Evolutionary conservation across 2,888 invertebrate species (phyloP).

Genomic region (Pammene aurita): DNA sequence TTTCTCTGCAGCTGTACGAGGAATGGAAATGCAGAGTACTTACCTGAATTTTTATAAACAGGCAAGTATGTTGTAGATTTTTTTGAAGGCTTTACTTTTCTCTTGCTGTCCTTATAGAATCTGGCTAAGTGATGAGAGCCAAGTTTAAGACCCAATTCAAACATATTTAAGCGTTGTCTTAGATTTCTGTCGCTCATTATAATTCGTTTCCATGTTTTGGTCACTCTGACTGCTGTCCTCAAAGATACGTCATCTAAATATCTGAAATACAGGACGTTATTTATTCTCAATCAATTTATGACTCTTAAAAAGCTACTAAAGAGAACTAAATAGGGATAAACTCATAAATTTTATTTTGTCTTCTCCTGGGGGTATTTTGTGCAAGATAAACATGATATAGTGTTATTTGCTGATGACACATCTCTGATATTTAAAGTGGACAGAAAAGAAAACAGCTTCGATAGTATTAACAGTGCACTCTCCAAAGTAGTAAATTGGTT

Average conservation of each 20-base stretch:
- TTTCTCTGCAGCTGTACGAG: too few relatives aligned
- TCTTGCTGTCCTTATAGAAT: conserved; percentile 59
- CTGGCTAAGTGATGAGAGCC: conserved; percentile 64
- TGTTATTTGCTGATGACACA: too few relatives aligned
- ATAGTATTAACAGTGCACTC: too few relatives aligned
- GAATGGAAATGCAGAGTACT: conserved; percentile 6
- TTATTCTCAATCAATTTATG: too few relatives aligned
- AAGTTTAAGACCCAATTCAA: conserved; percentile 60
- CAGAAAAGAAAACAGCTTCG: too few relatives aligned
- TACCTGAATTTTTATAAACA: conserved; percentile 55
- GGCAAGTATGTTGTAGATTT: conserved; percentile 58
- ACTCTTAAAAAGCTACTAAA: too few relatives aligned
- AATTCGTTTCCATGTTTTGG: conserved; percentile 63
- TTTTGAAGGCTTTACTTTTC: conserved; percentile 50
- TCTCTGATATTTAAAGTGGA: too few relatives aligned
- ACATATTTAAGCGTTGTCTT: conserved; percentile 60
- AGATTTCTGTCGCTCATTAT: conserved; percentile 61
- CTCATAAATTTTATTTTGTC: too few relatives aligned
- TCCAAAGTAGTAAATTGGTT: too few relatives aligned
- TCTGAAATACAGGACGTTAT: conserved; percentile 48
- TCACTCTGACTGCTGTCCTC: conserved; percentile 54
- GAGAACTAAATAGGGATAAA: background rate
- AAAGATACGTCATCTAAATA: conserved; percentile 66
- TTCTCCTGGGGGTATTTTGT: too few relatives aligned
- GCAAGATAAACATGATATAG: too few relatives aligned